Evolutionary conservation across 2,888 invertebrate genomes (phyloP), one percentile per base, ranked within the genome.

Genomic region (Stegophylla sp.): DNA sequence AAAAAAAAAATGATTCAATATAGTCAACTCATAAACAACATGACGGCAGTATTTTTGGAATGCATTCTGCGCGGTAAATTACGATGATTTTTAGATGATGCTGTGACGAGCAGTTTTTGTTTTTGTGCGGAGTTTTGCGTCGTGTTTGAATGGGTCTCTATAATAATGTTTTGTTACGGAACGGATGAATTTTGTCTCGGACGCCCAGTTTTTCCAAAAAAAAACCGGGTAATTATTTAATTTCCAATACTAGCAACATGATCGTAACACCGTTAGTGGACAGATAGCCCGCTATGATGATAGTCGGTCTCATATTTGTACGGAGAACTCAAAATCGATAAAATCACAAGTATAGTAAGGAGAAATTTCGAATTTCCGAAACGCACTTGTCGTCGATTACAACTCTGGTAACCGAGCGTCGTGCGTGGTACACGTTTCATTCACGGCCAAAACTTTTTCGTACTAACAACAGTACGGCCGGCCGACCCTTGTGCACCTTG

Each of bases 211-310:
- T 61, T 45, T 71, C 53, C 23, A 23, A 34, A 23, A 34, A 56
- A 23, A 43, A 15, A 15, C 56, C 56, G 53, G 56, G 23, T 23
- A 59, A 9, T n/a, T 53, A 66, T 76, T 76, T 76, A n/a, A 76
- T 26, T 66, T 76, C 43, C 66, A 76, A 66, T 5, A 66, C 17
- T 12, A 76, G 43, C 12, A 76, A 67, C 26, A 56, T 43, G 4
- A 76, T 76, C 9, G 76, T 56, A 10, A 67, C 76, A 43, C 76
- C 76, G 28, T 66, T 12, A 0, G 53, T 43, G 64, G 76, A 76
- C 53, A 56, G 3, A 15, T 56, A 76, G 66, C 26, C 43, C 23
- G 66, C 56, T 5, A 76, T 23, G 20, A 67, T 56, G 34, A 76
- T 26, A 3, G 23, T 23, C 23, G 41, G 67, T 43, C 66, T 67